phyloP scores from a whole-genome alignment of 2,113 vertebrate species.

The Circaetus cinerascens region DNA sequence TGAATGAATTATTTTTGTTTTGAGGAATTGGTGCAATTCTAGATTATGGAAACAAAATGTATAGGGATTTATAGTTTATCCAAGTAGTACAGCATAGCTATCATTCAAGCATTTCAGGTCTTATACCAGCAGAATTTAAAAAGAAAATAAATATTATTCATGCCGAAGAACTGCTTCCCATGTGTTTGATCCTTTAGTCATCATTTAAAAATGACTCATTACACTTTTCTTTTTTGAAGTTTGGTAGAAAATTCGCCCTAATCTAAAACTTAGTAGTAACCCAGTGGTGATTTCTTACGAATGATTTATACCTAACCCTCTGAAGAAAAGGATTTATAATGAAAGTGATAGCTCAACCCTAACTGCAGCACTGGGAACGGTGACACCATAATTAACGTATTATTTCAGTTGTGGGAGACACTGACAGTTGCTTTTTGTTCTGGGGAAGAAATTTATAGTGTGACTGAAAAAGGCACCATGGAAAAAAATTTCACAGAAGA shows the following conservation, averaged over 20 bases:
- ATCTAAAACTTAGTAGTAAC: background rate
- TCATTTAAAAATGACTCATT: conserved; percentile 25
- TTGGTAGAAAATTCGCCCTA: background rate
- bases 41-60: background rate
- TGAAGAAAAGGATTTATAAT: conserved; percentile 30
- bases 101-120: conserved; percentile 9
- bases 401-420: conserved; percentile 44
- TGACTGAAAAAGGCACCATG: background rate
- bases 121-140: background rate
- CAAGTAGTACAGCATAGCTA: background rate
- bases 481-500: background rate
- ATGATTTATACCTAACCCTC: background rate
- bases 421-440: conserved; percentile 41
- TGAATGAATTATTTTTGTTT: background rate
- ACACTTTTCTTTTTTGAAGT: background rate
- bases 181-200: background rate
- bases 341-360: conserved; percentile 32
- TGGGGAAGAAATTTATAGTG: conserved; percentile 38
- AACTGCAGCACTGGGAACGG: conserved; percentile 18
- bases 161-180: background rate
- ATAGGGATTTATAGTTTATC: background rate
- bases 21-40: background rate
- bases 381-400: conserved; percentile 35
- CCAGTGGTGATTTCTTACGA: background rate
- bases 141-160: conserved; percentile 16